phyloP scores from a whole-genome alignment of 2,888 invertebrate genomes.

The Amphipoea lucens region DNA sequence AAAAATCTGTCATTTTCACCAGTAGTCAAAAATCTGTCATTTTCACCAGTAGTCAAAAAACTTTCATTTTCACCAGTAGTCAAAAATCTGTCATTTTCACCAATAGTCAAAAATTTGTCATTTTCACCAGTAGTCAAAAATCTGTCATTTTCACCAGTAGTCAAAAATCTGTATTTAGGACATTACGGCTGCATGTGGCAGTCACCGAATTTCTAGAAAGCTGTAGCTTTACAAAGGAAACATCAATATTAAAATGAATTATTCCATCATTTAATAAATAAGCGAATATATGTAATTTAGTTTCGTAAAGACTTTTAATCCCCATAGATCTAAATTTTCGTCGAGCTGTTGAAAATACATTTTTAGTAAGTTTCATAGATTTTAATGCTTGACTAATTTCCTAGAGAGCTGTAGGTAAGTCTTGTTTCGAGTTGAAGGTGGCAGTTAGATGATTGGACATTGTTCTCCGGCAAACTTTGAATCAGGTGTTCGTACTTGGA shows the following conservation, averaged over 20 bases:
- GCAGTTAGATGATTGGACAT: slow-evolving; percentile 58
- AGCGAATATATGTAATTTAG: not conserved
- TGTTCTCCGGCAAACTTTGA: slow-evolving; percentile 51
- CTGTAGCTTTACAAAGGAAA: not conserved
- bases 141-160: no score
- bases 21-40: not conserved
- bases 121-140: no score
- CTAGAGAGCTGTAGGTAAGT: slow-evolving; percentile 42
- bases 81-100: no score
- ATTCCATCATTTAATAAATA: not conserved
- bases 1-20: not conserved
- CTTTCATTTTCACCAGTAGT: no score
- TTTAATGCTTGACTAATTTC: slow-evolving; percentile 60
- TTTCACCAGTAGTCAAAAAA: no score
- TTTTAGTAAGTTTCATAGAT: slow-evolving; percentile 37
- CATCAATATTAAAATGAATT: not conserved
- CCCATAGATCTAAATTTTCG: not conserved
- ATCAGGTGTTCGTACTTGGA: slow-evolving; percentile 14
- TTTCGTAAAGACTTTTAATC: not conserved
- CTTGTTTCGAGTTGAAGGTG: slow-evolving; percentile 52
- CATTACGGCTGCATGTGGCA: not conserved
- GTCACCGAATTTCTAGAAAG: not conserved
- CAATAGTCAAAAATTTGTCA: not conserved
- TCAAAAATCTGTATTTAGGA: not conserved
- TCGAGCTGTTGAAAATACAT: not conserved